Evolutionary conservation across 2,797 vertebrate species (phyloP).

Genomic region (Linurgus olivaceus): DNA sequence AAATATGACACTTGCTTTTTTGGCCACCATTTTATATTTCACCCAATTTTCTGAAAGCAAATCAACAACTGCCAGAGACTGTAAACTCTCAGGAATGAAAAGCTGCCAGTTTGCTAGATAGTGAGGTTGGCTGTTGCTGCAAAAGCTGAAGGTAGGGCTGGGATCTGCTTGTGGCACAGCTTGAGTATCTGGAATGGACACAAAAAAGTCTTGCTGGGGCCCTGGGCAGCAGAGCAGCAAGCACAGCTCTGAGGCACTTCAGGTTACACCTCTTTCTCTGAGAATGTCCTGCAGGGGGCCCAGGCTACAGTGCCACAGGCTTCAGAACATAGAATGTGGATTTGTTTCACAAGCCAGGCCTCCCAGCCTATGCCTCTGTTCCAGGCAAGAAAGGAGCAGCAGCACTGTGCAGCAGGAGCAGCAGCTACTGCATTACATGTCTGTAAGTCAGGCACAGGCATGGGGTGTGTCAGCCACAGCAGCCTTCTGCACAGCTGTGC

Average conservation of each 20-base stretch:
- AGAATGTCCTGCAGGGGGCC: rapidly evolving
- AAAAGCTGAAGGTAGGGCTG: not conserved
- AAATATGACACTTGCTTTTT: not conserved
- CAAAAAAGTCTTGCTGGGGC: no score
- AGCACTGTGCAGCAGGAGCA: not conserved
- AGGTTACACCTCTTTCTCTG: not conserved
- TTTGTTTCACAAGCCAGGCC: not conserved
- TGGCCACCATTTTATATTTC: not conserved
- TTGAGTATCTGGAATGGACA: not conserved
- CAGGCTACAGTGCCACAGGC: not conserved
- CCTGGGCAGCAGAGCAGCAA: not conserved
- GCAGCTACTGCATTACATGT: rapidly evolving
- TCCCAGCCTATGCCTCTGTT: not conserved
- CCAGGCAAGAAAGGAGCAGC: rapidly evolving
- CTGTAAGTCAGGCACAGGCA: rapidly evolving
- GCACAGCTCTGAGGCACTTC: rapidly evolving
- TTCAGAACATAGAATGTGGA: rapidly evolving
- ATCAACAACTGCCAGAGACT: not conserved
- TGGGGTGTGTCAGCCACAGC: rapidly evolving
- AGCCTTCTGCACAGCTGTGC: not conserved
- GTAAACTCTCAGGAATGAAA: not conserved
- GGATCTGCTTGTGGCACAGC: not conserved
- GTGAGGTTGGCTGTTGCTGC: not conserved
- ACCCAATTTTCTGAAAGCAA: not conserved
- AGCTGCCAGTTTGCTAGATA: not conserved